A percentile compares a stretch with the other conserved stretches of the same genome.
Conservation (phyloP, 2,888 invertebrate species). For the Agrilus biguttatus region DNA sequence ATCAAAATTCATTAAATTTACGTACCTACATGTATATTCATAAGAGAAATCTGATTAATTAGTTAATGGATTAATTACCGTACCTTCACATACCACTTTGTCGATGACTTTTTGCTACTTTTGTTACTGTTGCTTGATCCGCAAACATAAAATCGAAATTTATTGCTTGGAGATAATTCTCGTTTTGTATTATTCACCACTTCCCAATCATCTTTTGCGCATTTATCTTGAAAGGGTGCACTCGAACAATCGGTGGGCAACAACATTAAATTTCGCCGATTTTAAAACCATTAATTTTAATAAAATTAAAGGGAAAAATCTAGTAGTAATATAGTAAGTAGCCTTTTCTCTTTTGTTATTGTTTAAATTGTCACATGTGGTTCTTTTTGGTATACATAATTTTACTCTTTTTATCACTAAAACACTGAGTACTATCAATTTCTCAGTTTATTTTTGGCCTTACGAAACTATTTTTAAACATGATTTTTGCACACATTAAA, state of each 20-base stretch:
- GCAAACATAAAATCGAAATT: slow-evolving; percentile 28
- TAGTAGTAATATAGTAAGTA: too few relatives aligned
- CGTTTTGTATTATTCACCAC: slow-evolving; percentile 15
- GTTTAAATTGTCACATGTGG: too few relatives aligned
- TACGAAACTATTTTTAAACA: too few relatives aligned
- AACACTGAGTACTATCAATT: not conserved
- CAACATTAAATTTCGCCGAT: slow-evolving; percentile 17
- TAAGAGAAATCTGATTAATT: not conserved
- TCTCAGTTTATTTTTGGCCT: too few relatives aligned
- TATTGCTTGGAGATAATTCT: slow-evolving; percentile 16
- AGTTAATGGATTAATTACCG: slow-evolving; percentile 23
- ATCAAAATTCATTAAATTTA: not conserved
- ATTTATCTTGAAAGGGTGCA: slow-evolving; percentile 23
- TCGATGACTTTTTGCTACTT: slow-evolving; percentile 33
- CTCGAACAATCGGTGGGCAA: slow-evolving; percentile 22
- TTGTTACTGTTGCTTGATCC: slow-evolving; percentile 26
- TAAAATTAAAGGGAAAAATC: too few relatives aligned
- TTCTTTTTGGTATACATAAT: too few relatives aligned
- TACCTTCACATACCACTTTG: slow-evolving; percentile 63
- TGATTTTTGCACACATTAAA: too few relatives aligned
- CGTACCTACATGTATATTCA: not conserved
- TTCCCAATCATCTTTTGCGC: slow-evolving; percentile 16
- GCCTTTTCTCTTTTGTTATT: too few relatives aligned
- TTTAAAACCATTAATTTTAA: slow-evolving; percentile 2
- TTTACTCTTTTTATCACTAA: not conserved